These are phyloP conservation scores for Galeruca laticollis DNA, from an alignment of 2,888 invertebrate species.

Conservation along the genomic window DNA sequence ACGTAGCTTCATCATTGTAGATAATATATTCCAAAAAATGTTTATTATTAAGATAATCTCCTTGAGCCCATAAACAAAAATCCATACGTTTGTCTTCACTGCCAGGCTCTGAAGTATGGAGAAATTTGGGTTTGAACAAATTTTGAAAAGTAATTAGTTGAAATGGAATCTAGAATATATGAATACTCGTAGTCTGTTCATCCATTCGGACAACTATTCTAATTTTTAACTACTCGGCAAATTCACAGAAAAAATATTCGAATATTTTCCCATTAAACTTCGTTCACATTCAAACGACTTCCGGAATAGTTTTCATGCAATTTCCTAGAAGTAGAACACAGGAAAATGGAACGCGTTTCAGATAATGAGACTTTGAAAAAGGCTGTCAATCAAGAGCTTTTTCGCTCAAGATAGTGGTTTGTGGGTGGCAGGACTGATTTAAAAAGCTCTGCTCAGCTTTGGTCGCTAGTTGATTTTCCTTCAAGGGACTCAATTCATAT, in stretches of 20 bases:
- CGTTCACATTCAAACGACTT: constrained; percentile 31
- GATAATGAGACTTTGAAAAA: constrained; percentile 37
- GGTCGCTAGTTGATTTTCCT: neutral
- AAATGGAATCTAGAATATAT: too few species aligned
- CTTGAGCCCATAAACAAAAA: too few species aligned
- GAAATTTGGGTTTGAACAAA: too few species aligned
- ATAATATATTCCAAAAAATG: too few species aligned
- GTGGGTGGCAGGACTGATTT: constrained; percentile 7
- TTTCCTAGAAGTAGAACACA: constrained; percentile 29
- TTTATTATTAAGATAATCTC: too few species aligned
- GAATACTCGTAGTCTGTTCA: neutral
- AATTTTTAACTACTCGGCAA: constrained; percentile 26
- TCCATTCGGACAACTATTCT: constrained; percentile 8
- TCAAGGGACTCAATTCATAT: neutral
- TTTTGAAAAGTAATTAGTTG: too few species aligned
- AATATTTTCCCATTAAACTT: constrained; percentile 36
- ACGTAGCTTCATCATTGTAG: too few species aligned
- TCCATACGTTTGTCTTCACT: too few species aligned
- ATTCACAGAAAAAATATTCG: constrained; percentile 4
- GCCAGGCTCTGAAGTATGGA: too few species aligned
- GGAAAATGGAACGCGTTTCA: constrained; percentile 33
- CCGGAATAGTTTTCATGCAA: constrained; percentile 32
- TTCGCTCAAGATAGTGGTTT: constrained; percentile 11
- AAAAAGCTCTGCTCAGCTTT: neutral
- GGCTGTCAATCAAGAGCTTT: constrained; percentile 35